Evolutionary conservation across 2,113 vertebrate species (phyloP).

Genomic region (Engystomops pustulosus): DNA sequence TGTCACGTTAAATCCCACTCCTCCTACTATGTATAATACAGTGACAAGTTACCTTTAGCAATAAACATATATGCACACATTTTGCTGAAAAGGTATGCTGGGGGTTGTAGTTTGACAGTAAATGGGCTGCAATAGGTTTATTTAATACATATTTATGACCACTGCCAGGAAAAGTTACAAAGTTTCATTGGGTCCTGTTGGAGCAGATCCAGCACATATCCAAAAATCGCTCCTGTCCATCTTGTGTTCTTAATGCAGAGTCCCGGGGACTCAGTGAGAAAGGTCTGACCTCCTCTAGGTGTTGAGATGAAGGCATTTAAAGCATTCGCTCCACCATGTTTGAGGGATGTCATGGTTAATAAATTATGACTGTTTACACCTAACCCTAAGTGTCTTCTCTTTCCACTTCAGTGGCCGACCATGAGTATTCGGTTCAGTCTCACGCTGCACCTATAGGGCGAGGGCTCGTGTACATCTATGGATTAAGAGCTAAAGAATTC

Average conservation of each 20-base stretch:
- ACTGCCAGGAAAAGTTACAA: neutral
- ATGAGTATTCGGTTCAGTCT: constrained; percentile 71
- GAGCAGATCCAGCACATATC: neutral
- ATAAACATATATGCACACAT: no score
- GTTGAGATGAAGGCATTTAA: constrained; percentile 74
- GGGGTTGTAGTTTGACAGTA: neutral
- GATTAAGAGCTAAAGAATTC: neutral
- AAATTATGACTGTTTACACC: constrained; percentile 82
- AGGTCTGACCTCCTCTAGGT: constrained; percentile 74
- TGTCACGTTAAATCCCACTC: no score
- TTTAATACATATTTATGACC: no score
- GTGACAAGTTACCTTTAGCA: no score
- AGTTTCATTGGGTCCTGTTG: neutral
- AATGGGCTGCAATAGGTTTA: no score
- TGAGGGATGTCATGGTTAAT: constrained; percentile 80
- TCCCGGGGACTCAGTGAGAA: constrained; percentile 63
- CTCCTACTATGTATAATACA: no score
- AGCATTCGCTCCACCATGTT: constrained; percentile 76
- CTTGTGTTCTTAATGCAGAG: no score
- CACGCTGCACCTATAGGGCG: constrained; percentile 39
- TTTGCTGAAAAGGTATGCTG: neutral
- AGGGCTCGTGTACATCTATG: neutral
- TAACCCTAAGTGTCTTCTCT: constrained; percentile 74
- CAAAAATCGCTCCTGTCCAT: neutral
- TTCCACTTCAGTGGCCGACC: constrained; percentile 75